These are phyloP conservation scores for Lamellibrachia luymesi DNA, from an alignment of 1,140 invertebrate genomes.

Conservation along the genomic window DNA sequence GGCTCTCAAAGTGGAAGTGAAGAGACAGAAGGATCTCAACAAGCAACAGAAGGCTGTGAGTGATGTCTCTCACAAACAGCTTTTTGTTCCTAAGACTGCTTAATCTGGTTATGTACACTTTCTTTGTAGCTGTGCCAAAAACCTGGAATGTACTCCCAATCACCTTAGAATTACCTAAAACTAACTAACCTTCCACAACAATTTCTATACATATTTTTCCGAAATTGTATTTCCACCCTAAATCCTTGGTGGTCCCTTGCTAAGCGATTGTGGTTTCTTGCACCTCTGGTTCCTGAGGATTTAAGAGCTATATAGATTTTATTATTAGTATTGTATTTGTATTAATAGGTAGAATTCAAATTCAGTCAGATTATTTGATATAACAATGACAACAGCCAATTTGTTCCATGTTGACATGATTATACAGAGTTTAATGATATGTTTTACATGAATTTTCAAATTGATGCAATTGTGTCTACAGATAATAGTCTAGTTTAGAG, in stretches of 20 bases:
- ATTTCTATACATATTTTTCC: too few species aligned
- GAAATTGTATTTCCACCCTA: too few species aligned
- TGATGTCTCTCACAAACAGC: background rate
- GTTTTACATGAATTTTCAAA: background rate
- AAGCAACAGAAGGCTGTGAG: constrained; percentile 66
- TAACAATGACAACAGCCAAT: background rate
- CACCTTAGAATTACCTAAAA: too few species aligned
- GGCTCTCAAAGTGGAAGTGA: constrained; percentile 69
- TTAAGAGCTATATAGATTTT: too few species aligned
- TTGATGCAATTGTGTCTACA: background rate
- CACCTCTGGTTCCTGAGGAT: too few species aligned
- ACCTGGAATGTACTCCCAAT: too few species aligned
- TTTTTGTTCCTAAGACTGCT: too few species aligned
- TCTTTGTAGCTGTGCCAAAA: too few species aligned
- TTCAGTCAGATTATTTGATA: background rate
- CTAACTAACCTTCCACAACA: too few species aligned
- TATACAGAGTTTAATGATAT: background rate
- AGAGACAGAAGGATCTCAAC: constrained; percentile 69
- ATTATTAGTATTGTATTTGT: constrained; percentile 34
- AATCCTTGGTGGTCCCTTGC: too few species aligned
- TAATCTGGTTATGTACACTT: too few species aligned
- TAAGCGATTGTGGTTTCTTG: too few species aligned
- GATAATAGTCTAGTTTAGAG: background rate
- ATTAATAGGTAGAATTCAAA: constrained; percentile 2
- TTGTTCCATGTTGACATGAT: background rate